Evolutionary conservation across 2,888 invertebrate genomes (phyloP).

Genomic region (Cerastoderma edule): DNA sequence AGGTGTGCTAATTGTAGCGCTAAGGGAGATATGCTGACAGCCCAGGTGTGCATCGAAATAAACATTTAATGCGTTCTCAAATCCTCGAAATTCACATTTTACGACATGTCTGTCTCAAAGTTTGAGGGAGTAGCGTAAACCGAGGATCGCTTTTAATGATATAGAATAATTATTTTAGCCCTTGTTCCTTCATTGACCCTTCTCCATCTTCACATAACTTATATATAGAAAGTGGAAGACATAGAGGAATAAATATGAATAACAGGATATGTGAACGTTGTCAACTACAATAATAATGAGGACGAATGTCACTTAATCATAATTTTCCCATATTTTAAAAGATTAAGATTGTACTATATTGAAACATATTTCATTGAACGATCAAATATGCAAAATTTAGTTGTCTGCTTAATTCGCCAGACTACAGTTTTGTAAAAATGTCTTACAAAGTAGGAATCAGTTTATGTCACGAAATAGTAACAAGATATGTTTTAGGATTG

Average conservation of each 20-base stretch:
- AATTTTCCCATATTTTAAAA: too few species aligned
- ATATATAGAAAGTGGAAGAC: neutral
- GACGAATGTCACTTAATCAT: too few species aligned
- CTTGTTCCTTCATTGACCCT: too few species aligned
- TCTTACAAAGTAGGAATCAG: too few species aligned
- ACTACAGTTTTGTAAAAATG: too few species aligned
- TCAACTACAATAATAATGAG: neutral
- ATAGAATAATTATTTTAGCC: too few species aligned
- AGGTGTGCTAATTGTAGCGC: neutral
- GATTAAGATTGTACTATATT: too few species aligned
- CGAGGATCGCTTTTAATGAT: neutral
- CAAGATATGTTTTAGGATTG: too few species aligned
- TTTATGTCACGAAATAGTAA: too few species aligned
- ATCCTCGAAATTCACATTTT: slow-evolving; percentile 10
- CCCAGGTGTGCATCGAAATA: slow-evolving; percentile 23
- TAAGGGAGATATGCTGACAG: slow-evolving; percentile 2
- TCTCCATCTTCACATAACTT: neutral
- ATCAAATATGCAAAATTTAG: too few species aligned
- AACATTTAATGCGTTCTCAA: slow-evolving; percentile 21
- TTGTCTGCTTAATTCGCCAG: too few species aligned
- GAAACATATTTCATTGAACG: too few species aligned
- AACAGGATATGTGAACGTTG: neutral
- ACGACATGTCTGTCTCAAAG: neutral
- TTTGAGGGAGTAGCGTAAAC: neutral
- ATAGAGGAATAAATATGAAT: neutral